Conservation (phyloP, 2,888 invertebrate species). For the Caradrina kadenii region DNA sequence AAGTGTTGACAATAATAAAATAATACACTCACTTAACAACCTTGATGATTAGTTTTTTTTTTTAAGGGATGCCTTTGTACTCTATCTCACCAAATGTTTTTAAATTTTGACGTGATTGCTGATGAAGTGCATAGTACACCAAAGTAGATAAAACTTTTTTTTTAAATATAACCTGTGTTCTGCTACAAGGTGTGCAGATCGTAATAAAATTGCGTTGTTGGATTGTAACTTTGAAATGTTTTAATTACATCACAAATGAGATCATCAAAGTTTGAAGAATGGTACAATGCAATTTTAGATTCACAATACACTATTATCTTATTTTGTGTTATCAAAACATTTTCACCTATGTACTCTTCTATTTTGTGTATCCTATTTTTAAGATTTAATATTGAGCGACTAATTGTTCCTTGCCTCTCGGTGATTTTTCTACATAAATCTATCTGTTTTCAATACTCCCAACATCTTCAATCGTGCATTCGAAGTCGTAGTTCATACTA, state of each 20-base stretch:
- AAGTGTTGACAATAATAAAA: no score
- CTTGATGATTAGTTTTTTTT: slow-evolving; percentile 16
- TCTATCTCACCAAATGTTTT: no score
- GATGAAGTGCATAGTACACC: no score
- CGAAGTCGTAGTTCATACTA: not conserved
- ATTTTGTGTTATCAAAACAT: not conserved
- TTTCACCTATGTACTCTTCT: not conserved
- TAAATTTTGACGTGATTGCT: no score
- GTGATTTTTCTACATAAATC: not conserved
- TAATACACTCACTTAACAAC: slow-evolving; percentile 1
- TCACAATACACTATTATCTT: slow-evolving; percentile 11
- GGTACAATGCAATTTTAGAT: not conserved
- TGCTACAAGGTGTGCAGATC: not conserved
- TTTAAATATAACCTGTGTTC: not conserved
- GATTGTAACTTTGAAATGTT: not conserved
- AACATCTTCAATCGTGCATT: not conserved
- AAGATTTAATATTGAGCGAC: not conserved
- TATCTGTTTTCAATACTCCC: not conserved
- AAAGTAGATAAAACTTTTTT: not conserved
- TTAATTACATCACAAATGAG: slow-evolving; percentile 27
- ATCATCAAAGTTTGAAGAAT: slow-evolving; percentile 11
- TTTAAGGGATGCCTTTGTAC: no score
- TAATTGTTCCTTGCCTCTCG: not conserved
- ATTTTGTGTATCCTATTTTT: not conserved
- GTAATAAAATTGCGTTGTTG: not conserved